These are phyloP conservation scores for Strix uralensis DNA, from an alignment of 2,113 vertebrate species.

Conservation along the genomic window DNA sequence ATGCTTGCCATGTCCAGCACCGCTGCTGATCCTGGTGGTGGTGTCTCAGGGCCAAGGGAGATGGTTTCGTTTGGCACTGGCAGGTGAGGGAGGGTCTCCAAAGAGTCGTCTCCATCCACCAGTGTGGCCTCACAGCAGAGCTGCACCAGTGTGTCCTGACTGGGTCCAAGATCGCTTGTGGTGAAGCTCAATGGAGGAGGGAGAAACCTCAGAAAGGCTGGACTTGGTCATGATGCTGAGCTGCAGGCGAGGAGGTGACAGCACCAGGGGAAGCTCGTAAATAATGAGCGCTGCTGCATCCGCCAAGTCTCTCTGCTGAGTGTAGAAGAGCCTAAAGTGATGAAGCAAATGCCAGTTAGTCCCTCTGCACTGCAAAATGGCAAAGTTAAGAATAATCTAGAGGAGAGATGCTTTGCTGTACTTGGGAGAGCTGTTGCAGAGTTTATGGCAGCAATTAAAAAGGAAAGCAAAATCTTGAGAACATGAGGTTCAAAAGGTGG, in stretches of 20 bases:
- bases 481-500: neutral
- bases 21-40: fast-evolving
- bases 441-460: neutral
- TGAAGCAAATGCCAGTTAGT: neutral
- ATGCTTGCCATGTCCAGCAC: fast-evolving
- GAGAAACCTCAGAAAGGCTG: neutral
- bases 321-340: neutral
- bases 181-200: fast-evolving
- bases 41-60: neutral
- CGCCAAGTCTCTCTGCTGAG: neutral
- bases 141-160: fast-evolving
- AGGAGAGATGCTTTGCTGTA: neutral
- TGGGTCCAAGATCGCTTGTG: fast-evolving
- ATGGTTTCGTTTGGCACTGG: neutral
- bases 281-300: fast-evolving
- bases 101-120: fast-evolving
- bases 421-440: neutral
- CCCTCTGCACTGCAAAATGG: neutral
- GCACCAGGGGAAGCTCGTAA: neutral
- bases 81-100: neutral
- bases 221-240: neutral
- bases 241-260: fast-evolving
- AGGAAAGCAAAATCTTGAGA: neutral
- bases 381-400: neutral
- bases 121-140: fast-evolving